Conservation (phyloP, 1,140 invertebrate species). For the Dendroctonus valens region DNA sequence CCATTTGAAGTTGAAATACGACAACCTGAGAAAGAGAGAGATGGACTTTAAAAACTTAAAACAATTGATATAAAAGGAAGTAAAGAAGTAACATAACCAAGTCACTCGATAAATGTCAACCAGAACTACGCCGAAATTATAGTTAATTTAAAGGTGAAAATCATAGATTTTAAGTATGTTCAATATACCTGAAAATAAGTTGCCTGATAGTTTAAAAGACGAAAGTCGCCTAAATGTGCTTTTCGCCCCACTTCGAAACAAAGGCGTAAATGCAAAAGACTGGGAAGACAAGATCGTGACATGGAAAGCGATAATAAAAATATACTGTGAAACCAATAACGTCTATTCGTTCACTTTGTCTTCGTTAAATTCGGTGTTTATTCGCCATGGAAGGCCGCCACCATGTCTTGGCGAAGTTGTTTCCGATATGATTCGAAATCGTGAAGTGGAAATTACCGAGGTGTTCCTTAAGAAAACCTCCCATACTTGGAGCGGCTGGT, state of each 20-base stretch:
- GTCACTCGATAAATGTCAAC: too few relatives aligned
- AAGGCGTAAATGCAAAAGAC: constrained; percentile 53
- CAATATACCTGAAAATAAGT: constrained; percentile 40
- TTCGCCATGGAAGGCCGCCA: constrained; percentile 50
- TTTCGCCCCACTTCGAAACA: constrained; percentile 52
- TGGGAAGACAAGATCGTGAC: constrained; percentile 55
- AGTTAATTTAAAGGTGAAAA: too few relatives aligned
- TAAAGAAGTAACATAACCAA: too few relatives aligned
- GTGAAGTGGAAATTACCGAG: constrained; percentile 42
- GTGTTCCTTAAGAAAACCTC: constrained; percentile 42
- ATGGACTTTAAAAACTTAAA: too few relatives aligned
- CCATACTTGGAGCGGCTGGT: constrained; percentile 49
- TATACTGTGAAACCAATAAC: constrained; percentile 49
- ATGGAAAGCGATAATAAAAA: constrained; percentile 52
- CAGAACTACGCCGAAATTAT: too few relatives aligned
- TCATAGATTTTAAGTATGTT: constrained; percentile 30
- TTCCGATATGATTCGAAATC: constrained; percentile 47
- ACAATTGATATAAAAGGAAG: too few relatives aligned
- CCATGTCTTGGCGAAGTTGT: constrained; percentile 49
- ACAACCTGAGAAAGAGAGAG: too few relatives aligned
- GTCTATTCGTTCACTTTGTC: constrained; percentile 45
- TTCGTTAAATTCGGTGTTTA: constrained; percentile 49
- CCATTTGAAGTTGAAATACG: too few relatives aligned
- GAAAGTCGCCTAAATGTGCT: constrained; percentile 53
- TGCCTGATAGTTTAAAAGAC: constrained; percentile 53